Percentiles rank a stretch among this genome's conserved stretches.
Conservation (phyloP, 1,140 invertebrate species). For the Cotesia chilonis region DNA sequence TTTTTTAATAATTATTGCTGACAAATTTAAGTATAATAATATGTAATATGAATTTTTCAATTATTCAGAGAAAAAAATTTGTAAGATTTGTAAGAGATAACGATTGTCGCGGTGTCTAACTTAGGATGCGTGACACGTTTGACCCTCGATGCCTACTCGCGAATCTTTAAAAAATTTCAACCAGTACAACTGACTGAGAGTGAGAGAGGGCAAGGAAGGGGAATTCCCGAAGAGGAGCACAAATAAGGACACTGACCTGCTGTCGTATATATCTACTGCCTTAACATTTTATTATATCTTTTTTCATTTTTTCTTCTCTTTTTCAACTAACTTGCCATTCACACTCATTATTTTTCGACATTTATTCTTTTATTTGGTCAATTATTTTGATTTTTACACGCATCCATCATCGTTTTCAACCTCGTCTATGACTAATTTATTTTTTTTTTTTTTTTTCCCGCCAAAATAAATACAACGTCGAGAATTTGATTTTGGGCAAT, state of each 20-base stretch:
- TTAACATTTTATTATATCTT: background rate
- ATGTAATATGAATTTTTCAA: background rate
- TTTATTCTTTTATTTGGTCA: background rate
- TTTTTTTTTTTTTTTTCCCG: no score
- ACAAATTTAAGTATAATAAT: no score
- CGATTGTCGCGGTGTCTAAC: constrained; percentile 6
- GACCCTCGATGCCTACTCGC: constrained; percentile 28
- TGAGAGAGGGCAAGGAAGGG: background rate
- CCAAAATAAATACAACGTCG: background rate
- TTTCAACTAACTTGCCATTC: background rate
- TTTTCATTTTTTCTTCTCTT: background rate
- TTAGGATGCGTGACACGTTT: constrained; percentile 33
- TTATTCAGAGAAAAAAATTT: background rate
- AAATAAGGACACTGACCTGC: constrained; percentile 14
- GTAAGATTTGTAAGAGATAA: background rate
- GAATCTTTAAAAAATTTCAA: constrained; percentile 24
- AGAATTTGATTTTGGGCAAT: background rate
- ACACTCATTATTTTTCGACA: background rate
- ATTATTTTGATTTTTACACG: background rate
- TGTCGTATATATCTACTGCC: background rate
- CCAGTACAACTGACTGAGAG: background rate
- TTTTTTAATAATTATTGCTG: no score
- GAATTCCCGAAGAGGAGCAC: constrained; percentile 28
- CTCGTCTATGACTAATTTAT: background rate
- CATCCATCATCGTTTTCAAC: background rate